These are phyloP conservation scores for Drosophila ochracea DNA, from an alignment of 2,888 invertebrate species.

Conservation along the genomic window DNA sequence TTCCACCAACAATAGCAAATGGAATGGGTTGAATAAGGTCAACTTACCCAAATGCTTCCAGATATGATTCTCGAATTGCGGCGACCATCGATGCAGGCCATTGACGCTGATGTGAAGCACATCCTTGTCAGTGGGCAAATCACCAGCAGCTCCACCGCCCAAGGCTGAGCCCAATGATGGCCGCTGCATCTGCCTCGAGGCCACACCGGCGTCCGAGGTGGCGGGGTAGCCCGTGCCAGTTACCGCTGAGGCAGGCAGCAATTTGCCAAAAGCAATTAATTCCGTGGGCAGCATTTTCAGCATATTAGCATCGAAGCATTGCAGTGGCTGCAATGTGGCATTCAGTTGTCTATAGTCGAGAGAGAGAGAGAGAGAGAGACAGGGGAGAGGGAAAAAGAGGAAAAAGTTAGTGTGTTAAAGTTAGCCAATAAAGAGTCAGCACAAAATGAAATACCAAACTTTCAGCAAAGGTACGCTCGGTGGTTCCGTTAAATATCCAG, in stretches of 20 bases:
- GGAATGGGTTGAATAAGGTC: background rate
- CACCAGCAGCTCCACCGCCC: conserved; percentile 7
- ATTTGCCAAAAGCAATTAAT: conserved; percentile 85
- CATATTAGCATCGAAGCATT: conserved; percentile 84
- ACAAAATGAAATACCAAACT: conserved; percentile 12
- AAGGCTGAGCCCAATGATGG: conserved; percentile 39
- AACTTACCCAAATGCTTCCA: conserved; percentile 85
- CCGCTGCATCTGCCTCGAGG: conserved; percentile 60
- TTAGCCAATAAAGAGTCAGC: conserved; percentile 40
- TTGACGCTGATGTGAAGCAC: conserved; percentile 83
- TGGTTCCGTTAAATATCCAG: conserved; percentile 3
- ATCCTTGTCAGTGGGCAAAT: conserved; percentile 65
- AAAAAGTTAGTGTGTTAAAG: conserved; percentile 9
- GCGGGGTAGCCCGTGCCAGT: conserved; percentile 12
- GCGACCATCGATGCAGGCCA: conserved; percentile 84
- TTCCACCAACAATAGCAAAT: conserved; percentile 5
- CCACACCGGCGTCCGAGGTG: conserved; percentile 35
- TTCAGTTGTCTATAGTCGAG: conserved; percentile 81
- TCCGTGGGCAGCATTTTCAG: conserved; percentile 84
- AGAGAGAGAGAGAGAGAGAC: background rate
- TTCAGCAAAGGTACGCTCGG: background rate
- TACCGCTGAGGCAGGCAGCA: conserved; percentile 73
- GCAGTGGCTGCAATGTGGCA: conserved; percentile 83
- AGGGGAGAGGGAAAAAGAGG: background rate
- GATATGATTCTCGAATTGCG: conserved; percentile 84